Conservation (phyloP, 2,113 vertebrate species). For the Bombycilla garrulus region DNA sequence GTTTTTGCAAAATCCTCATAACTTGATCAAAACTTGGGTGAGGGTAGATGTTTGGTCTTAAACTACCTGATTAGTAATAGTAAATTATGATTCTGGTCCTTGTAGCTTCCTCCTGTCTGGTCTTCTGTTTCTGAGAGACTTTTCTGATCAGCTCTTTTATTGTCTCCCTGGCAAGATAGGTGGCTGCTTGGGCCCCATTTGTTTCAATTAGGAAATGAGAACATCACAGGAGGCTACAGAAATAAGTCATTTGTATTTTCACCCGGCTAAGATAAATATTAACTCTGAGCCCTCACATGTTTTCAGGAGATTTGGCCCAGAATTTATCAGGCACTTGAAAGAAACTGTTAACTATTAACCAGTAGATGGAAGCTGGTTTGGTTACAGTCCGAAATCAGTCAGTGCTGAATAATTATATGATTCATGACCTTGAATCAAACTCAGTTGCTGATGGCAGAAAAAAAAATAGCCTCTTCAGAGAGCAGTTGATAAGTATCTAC, state of each 20-base stretch:
- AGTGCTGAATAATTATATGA: neutral
- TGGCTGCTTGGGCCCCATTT: neutral
- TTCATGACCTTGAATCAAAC: neutral
- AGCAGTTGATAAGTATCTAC: neutral
- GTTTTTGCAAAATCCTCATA: neutral
- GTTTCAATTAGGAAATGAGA: neutral
- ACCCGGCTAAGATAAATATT: conserved; percentile 46
- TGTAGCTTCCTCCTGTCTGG: neutral
- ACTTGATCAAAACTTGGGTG: neutral
- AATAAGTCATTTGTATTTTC: neutral
- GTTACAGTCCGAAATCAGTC: neutral
- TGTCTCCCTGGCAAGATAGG: neutral
- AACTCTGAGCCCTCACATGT: neutral
- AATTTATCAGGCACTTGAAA: conserved; percentile 1
- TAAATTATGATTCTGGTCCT: neutral
- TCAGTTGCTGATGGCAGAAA: neutral
- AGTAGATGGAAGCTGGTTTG: neutral
- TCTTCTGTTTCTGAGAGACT: neutral
- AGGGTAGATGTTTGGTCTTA: neutral
- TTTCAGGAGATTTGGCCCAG: neutral
- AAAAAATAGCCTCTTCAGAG: neutral
- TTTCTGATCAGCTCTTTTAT: neutral
- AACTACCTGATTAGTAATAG: neutral
- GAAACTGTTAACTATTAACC: conserved; percentile 46
- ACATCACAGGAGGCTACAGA: neutral